phyloP scores from a whole-genome alignment of 2,888 invertebrate species.

The Ecliptopera silaceata region DNA sequence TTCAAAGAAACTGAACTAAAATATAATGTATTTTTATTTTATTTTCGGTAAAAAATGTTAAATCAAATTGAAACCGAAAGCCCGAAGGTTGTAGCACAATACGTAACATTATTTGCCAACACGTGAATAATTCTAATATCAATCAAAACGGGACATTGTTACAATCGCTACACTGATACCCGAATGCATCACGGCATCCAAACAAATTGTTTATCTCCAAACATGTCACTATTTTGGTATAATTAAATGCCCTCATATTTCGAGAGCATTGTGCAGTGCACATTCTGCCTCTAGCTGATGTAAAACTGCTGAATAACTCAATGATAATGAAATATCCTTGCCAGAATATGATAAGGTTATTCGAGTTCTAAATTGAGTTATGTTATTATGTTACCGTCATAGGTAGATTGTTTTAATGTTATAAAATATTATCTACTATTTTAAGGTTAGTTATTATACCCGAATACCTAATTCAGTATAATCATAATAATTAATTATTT shows the following conservation, averaged over 20 bases:
- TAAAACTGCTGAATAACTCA: not conserved
- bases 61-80: too few species aligned
- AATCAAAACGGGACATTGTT: not conserved
- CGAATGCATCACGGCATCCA: not conserved
- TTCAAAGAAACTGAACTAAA: slow-evolving; percentile 50
- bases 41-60: not conserved
- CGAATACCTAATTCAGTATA: too few species aligned
- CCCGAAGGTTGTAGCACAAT: too few species aligned
- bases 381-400: too few species aligned
- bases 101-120: too few species aligned
- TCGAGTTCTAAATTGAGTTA: too few species aligned
- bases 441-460: too few species aligned
- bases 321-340: not conserved
- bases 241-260: slow-evolving; percentile 34
- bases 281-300: not conserved
- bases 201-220: slow-evolving; percentile 24
- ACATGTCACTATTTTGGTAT: slow-evolving; percentile 27
- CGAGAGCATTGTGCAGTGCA: not conserved
- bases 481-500: too few species aligned
- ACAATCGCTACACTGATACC: not conserved
- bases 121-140: not conserved
- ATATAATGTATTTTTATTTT: slow-evolving; percentile 4
- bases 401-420: too few species aligned
- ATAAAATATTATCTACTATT: too few species aligned
- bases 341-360: too few species aligned